phyloP scores from a whole-genome alignment of 2,797 vertebrate genomes.

The Cossypha dichroa region DNA sequence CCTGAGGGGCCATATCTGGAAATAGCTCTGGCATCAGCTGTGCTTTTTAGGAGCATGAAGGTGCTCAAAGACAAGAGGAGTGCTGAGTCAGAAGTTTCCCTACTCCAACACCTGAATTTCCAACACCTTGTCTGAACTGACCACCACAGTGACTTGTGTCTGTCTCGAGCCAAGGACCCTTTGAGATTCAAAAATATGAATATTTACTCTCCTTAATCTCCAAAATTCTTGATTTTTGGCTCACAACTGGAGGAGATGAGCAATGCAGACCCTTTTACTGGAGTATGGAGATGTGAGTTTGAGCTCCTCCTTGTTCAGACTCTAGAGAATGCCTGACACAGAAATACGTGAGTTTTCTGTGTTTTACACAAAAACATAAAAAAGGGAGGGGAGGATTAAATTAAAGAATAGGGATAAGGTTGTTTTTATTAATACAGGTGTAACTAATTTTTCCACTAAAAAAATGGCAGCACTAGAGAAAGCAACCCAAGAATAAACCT shows the following conservation, averaged over 20 bases:
- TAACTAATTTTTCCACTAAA: not conserved
- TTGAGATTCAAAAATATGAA: not conserved
- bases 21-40: not conserved
- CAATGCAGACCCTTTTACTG: not conserved
- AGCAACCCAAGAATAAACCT: not conserved
- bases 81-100: not conserved
- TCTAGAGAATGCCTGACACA: not conserved
- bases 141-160: too few relatives aligned
- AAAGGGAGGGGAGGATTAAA: fast-evolving
- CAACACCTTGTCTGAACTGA: not conserved
- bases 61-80: not conserved
- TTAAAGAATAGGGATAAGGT: not conserved
- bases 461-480: not conserved
- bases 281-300: not conserved
- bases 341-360: not conserved
- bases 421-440: not conserved
- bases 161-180: fast-evolving
- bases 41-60: not conserved
- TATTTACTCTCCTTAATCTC: not conserved
- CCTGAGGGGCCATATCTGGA: not conserved
- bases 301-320: not conserved
- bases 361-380: not conserved
- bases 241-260: not conserved
- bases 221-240: not conserved
- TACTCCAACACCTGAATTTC: not conserved